Percentiles rank a stretch among this genome's conserved stretches.
Evolutionary conservation across 2,888 invertebrate genomes (phyloP).

Genomic region (Orthosia gracilis): DNA sequence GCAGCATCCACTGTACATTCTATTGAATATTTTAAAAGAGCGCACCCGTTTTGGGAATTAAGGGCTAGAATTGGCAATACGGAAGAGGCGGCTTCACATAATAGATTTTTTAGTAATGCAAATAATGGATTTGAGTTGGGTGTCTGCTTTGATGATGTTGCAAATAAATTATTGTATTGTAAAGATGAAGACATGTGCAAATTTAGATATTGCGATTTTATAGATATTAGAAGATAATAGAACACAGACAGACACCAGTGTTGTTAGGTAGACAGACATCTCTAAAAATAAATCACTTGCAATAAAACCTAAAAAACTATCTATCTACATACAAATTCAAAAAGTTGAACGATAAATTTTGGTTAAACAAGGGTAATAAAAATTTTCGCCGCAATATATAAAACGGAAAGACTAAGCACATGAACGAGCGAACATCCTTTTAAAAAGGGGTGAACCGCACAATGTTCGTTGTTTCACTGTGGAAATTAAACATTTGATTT

Average conservation of each 20-base stretch:
- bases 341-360: conserved; percentile 56
- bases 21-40: conserved; percentile 85
- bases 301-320: conserved; percentile 32
- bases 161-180: conserved; percentile 11
- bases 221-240: background rate
- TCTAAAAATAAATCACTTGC: conserved; percentile 38
- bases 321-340: conserved; percentile 43
- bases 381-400: conserved; percentile 59
- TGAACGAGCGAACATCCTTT: conserved; percentile 68
- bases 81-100: conserved; percentile 46
- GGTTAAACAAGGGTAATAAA: conserved; percentile 58
- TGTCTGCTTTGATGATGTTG: conserved; percentile 20
- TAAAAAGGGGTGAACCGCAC: conserved; percentile 75
- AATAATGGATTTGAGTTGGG: conserved; percentile 38
- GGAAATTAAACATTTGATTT: conserved; percentile 88
- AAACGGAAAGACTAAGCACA: conserved; percentile 65
- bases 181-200: background rate
- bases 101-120: conserved; percentile 51
- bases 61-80: conserved; percentile 59
- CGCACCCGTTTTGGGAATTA: conserved; percentile 73
- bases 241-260: background rate
- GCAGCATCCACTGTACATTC: conserved; percentile 69
- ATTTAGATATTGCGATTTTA: conserved; percentile 8
- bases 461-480: conserved; percentile 82
- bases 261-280: background rate